Evolutionary conservation across 2,888 invertebrate species (phyloP).

Genomic region (Tetropium fuscum): DNA sequence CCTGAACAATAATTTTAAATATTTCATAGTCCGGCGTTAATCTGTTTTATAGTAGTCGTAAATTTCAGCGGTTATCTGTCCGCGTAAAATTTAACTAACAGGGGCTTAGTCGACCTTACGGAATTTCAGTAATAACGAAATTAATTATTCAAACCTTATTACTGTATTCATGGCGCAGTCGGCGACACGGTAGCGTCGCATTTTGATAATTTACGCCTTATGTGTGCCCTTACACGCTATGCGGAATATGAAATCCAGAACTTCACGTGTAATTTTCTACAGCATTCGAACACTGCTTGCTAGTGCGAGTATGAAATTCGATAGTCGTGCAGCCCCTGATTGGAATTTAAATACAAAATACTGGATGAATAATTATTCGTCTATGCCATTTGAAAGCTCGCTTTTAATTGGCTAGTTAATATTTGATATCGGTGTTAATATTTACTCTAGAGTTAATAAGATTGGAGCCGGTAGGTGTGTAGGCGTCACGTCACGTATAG

Average conservation of each 20-base stretch:
- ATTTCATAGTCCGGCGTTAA: constrained; percentile 21
- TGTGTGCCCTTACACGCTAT: neutral
- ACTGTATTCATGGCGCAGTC: neutral
- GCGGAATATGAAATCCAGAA: constrained; percentile 15
- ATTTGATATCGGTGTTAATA: too few species aligned
- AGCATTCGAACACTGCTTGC: constrained; percentile 4
- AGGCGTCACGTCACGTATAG: too few species aligned
- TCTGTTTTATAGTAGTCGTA: constrained; percentile 20
- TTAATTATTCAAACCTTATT: constrained; percentile 22
- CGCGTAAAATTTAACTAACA: constrained; percentile 16
- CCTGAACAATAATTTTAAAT: constrained; percentile 26
- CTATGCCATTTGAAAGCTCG: too few species aligned
- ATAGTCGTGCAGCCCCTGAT: neutral
- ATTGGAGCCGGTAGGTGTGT: too few species aligned
- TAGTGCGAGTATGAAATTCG: constrained; percentile 1
- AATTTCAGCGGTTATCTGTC: constrained; percentile 19
- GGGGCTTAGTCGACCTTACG: constrained; percentile 12
- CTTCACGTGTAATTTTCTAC: constrained; percentile 12
- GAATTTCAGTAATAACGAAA: constrained; percentile 17
- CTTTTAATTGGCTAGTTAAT: too few species aligned
- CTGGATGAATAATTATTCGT: neutral
- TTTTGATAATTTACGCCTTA: constrained; percentile 8
- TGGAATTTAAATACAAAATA: neutral
- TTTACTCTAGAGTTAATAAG: too few species aligned
- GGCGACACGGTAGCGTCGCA: neutral